Percentiles rank a stretch among this genome's conserved stretches.
These are phyloP conservation scores for Cydia amplana DNA, from an alignment of 1,140 invertebrate genomes.

Conservation along the genomic window DNA sequence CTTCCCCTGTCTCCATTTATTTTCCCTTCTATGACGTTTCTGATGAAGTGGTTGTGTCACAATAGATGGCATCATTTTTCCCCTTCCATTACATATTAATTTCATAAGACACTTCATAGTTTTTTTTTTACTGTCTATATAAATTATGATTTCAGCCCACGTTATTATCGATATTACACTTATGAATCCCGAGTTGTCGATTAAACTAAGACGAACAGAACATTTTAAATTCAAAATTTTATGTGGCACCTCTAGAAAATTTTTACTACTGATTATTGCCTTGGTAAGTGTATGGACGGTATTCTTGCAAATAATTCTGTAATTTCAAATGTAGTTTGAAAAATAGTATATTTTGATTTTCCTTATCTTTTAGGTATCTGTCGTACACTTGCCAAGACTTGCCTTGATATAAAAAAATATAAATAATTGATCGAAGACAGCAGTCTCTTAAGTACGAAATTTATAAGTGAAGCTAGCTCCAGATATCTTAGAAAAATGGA, in stretches of 20 bases:
- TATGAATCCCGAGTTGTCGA: not conserved
- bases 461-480: not conserved
- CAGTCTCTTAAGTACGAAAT: not conserved
- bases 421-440: not conserved
- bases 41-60: no score
- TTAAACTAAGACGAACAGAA: constrained; percentile 6
- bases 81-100: no score
- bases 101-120: not conserved
- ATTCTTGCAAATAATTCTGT: not conserved
- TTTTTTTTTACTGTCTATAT: not conserved
- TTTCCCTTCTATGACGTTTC: no score
- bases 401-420: not conserved
- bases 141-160: not conserved
- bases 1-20: no score
- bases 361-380: not conserved
- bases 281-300: not conserved
- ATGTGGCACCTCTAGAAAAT: not conserved
- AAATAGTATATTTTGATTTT: not conserved
- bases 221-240: not conserved
- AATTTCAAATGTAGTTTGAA: not conserved
- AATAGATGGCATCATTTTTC: no score
- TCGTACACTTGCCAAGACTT: not conserved
- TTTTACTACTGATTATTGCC: not conserved
- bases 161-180: constrained; percentile 2
- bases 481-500: not conserved